These are phyloP conservation scores for Hoplias malabaricus DNA, from an alignment of 2,113 vertebrate genomes.

Conservation along the genomic window DNA sequence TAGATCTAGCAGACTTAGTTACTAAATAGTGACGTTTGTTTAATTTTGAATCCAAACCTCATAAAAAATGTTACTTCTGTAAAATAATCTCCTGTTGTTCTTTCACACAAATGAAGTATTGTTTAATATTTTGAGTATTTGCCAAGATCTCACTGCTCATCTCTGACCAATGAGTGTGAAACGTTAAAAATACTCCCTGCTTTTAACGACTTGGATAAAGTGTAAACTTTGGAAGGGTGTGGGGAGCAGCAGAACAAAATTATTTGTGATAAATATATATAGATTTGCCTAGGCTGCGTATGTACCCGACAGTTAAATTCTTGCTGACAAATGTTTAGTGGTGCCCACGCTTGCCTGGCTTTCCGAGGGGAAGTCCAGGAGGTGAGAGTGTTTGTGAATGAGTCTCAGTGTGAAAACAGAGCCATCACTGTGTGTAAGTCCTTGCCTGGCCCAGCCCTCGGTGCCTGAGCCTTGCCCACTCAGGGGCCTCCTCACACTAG, in stretches of 20 bases:
- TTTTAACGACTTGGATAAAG: neutral
- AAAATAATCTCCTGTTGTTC: too few relatives aligned
- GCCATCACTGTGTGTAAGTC: slow-evolving; percentile 23
- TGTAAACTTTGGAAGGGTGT: too few relatives aligned
- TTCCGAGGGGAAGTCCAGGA: slow-evolving; percentile 32
- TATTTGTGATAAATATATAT: neutral
- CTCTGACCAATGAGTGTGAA: neutral
- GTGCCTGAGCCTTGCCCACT: neutral
- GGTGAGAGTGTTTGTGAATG: slow-evolving; percentile 27
- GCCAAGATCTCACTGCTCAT: too few relatives aligned
- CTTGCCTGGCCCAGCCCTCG: neutral
- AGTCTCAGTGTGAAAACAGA: slow-evolving; percentile 25
- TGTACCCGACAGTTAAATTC: slow-evolving; percentile 4
- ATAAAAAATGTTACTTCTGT: too few relatives aligned
- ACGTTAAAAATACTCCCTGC: neutral
- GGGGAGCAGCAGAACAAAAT: neutral
- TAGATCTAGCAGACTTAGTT: too few relatives aligned
- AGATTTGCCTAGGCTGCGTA: neutral
- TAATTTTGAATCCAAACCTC: too few relatives aligned
- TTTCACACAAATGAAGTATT: too few relatives aligned
- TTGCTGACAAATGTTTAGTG: slow-evolving; percentile 25
- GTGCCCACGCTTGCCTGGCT: slow-evolving; percentile 31
- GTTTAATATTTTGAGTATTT: too few relatives aligned
- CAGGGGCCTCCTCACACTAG: neutral
- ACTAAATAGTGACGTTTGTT: too few relatives aligned